These are phyloP conservation scores for Branchellion lobata DNA, from an alignment of 2,888 invertebrate genomes.

Conservation along the genomic window DNA sequence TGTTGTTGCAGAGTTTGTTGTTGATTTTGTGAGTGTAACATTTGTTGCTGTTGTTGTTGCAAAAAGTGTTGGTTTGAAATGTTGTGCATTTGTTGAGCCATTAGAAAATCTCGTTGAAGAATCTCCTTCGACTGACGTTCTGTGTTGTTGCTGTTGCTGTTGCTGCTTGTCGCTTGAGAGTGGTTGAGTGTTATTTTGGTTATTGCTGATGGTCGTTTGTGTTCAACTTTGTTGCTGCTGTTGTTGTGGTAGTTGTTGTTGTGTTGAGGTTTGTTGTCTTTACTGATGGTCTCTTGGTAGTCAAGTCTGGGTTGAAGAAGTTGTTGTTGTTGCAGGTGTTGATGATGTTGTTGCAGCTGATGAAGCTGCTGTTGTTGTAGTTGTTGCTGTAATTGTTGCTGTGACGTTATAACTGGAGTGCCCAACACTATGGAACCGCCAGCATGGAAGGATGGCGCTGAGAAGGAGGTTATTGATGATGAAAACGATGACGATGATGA, in stretches of 20 bases:
- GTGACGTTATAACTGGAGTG: slow-evolving; percentile 20
- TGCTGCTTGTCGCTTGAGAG: background rate
- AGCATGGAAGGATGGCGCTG: background rate
- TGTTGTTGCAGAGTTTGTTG: background rate
- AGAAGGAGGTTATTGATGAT: slow-evolving; percentile 32
- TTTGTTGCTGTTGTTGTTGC: background rate
- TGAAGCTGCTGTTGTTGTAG: background rate
- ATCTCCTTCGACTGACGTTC: background rate
- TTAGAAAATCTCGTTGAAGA: background rate
- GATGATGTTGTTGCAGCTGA: slow-evolving; percentile 5
- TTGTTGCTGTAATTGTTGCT: slow-evolving; percentile 1
- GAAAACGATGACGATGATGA: slow-evolving; percentile 31
- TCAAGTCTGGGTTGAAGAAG: background rate
- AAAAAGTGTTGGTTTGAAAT: background rate
- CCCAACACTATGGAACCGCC: slow-evolving; percentile 32
- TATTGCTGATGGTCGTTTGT: too few relatives aligned
- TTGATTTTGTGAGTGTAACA: too few relatives aligned
- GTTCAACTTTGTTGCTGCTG: background rate
- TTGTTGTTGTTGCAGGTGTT: slow-evolving; percentile 15
- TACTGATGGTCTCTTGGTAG: background rate
- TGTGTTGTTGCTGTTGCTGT: background rate
- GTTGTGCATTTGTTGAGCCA: background rate
- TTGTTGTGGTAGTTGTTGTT: background rate
- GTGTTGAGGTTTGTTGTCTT: background rate
- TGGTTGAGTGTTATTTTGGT: background rate